Evolutionary conservation across 2,888 invertebrate genomes (phyloP), one percentile per base, ranked within the genome.

Genomic region (Drosophila koepferae): DNA sequence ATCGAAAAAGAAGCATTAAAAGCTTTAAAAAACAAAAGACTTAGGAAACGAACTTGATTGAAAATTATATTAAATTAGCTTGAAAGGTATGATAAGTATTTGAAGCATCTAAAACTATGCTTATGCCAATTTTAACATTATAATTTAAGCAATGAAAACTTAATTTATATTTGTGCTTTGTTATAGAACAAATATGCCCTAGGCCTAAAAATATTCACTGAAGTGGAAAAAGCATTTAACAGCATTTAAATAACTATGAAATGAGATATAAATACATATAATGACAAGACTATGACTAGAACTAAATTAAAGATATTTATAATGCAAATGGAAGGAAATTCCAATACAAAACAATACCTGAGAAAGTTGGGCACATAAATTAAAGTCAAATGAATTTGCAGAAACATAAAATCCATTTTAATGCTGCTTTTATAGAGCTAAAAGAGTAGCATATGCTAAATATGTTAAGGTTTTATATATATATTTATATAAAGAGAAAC

Each of bases 41-140:
- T 82, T 80, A 71, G 68, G 49, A 72, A 75, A 66, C 76, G 44
- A 74, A 80, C 80, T 65, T 49, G 51, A 12, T n/a, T 2, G 16
- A 28, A 28, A 28, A 28, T 2, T 8, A 8, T 0, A 0, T 16
- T 23, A 14, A 16, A 23, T 16, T 7, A 46, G 14, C 12, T n/a
- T 20, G 5, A 23, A 20, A 6, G 10, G 2, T 20, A 2, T 0
- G 46, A 7, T 28, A 28, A 12, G 5, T 12, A 20, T 10, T 5
- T 44, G 3, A 9, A 43, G 18, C 12, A 44, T 44, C 20, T 34
- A 9, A 28, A 28, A 28, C 28, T 6, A 5, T 34, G 6, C 34
- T 34, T 34, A 34, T 34, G 8, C 2, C 3, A 20, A 7, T 20
- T 23, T 46, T 6, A 23, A 7, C 14, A 14, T 23, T 14, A 2